Base-by-base conservation (phyloP, 2,113 vertebrate species). In the Columba livia region DNA sequence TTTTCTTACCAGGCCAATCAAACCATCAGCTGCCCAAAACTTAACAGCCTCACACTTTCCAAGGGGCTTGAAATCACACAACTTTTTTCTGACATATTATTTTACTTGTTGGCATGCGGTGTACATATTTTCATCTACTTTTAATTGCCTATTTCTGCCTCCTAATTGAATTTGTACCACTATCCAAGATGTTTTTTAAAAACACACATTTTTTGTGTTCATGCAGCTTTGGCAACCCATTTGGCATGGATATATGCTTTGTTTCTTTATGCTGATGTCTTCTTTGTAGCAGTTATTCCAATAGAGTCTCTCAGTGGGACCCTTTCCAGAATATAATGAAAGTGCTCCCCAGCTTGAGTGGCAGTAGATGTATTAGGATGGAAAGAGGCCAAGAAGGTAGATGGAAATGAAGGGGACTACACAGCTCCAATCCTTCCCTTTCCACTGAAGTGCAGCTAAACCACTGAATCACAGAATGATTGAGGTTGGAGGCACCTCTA, bases 381-480 rank as follows among this genome's bases (percentile, higher is more conserved):
- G 73, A 36, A 62, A 14, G 11, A 32, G 28, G 42, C 88, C 90
- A 70, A 56, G 70, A 24, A 85, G 61, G 57, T 26, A 54, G 42
- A 42, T 16, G 69, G 34, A 51, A 85, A 60, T 2, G 5, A 0
- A 47, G 29, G 31, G 29, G 26, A 38, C 26, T 38, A 23, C 38
- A 15, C 0, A 53, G 32, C 34, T 74, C 28, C 31, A 51, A 38
- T 32, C 31, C 4, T 74, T 34, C 62, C 15, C 10, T 56, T 88
- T 18, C 24, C 17, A 2, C 4, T 18, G 1, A 0, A 15, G 9
- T 0, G 17, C 2, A 25, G 71, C 48, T 34, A 56, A 90, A 34
- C 47, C 44, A 47, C 44, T 47, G 44, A 18, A 47, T 10, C 18
- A 58, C 3, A 25, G 34, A 20, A n/a, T 1, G 16, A 50, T 0